Evolutionary conservation across 1,140 invertebrate genomes (phyloP), one percentile per base, ranked within the genome.

Genomic region (Ridgeia piscesae): DNA sequence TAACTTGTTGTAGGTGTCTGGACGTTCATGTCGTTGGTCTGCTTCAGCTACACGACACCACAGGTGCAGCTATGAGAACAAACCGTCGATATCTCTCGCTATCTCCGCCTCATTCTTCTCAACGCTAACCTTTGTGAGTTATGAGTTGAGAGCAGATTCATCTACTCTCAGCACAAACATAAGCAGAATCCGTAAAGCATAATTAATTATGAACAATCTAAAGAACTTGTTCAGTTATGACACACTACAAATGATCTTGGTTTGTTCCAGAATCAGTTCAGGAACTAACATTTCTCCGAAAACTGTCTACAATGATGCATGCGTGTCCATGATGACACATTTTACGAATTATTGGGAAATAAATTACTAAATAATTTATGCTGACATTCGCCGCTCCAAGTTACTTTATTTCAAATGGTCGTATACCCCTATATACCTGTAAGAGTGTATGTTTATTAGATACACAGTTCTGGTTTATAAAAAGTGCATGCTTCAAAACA

Each of bases 101-200:
- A 99, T 99, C 95, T 98, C 98, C 21, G 99, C 99, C 96, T 98
- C 97, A 91, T 99, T 99, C 96, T 99, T 99, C 96, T 99, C 98
- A 77, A 98, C 99, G 94, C 98, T 98, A 94, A 97, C 98, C 94
- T 99, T 98, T 98, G 99, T 99, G 97, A 97, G 97, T 96, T 42
- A 11, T 42, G 42, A 42, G 4, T 11, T 42, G 42, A 42, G 11
- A 42, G 11, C 42, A 42, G 11, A 42, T 31, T 27, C 17, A 31
- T 27, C 27, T 77, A 27, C 11, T 77, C 11, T 77, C 27, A 0
- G 27, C 27, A 2, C 4, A 77, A 14, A 77, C 27, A 31, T 77
- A 8, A 21, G 58, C 6, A 21, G 58, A 31, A 77, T 27, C 48
- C 48, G 27, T 31, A 31, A 17, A 77, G 14, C 2, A 77, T 77